Evolutionary conservation across 2,888 invertebrate genomes (phyloP), one percentile per base, ranked within the genome.

Genomic region (Esperia sulphurella): DNA sequence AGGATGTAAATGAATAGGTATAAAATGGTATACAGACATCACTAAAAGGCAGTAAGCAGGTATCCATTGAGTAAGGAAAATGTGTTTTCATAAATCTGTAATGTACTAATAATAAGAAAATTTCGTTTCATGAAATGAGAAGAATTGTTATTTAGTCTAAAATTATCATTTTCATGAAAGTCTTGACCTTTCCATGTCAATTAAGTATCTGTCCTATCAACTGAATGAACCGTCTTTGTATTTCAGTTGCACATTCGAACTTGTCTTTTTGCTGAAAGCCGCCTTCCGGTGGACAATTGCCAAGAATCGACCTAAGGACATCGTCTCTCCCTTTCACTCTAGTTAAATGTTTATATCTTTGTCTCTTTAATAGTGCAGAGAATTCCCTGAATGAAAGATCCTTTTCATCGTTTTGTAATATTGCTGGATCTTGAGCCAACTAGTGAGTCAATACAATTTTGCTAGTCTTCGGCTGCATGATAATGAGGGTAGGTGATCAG

Each of bases 281-380:
- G 76, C 73, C 77, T 86, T 88, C 88, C 88, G 79, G 88, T 88
- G 88, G 88, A 86, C 85, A 81, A 83, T 82, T 88, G 88, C 88
- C 88, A 88, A 88, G 87, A 82, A 71, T 73, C 67, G 71, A 76
- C 69, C 65, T 75, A 74, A 81, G 76, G 76, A 73, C 65, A 69
- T 75, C 53, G 29, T 43, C 61, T 49, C 30, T 80, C 79, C 53
- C 57, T 58, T 33, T 78, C 67, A 10, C 49, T 46, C 76, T 29
- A 45, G 39, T 45, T 9, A 9, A 13, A 42, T 28, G 52, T 50
- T n/a, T n/a, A 52, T 80, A 73, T 60, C 1, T 55, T 31, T 51
- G 54, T 88, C 82, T 63, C 72, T 21, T 46, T 50, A 75, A 59
- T 61, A 48, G 54, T 62, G 51, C 61, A 64, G 71, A 68, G 79